These are phyloP conservation scores for Lochmaea capreae DNA, from an alignment of 2,888 invertebrate species.

Conservation along the genomic window DNA sequence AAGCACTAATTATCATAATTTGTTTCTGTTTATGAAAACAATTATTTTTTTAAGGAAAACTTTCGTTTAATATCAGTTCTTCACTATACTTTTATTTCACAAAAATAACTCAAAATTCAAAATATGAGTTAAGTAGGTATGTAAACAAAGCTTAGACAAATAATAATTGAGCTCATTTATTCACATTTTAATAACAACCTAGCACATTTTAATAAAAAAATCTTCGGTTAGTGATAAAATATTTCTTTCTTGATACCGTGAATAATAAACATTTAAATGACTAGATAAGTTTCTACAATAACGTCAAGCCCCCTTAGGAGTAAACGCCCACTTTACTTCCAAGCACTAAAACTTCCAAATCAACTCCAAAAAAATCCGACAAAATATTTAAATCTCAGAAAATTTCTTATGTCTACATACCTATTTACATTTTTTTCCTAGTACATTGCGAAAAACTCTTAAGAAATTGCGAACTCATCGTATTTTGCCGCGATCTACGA, in stretches of 20 bases:
- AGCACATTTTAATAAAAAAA: not conserved
- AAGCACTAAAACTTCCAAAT: constrained; percentile 7
- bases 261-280: constrained; percentile 5
- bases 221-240: not conserved
- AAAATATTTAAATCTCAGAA: not conserved
- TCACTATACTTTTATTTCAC: too few species aligned
- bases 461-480: constrained; percentile 34
- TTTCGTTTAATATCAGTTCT: too few species aligned
- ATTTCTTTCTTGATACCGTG: not conserved
- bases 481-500: constrained; percentile 48
- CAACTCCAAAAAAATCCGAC: constrained; percentile 3
- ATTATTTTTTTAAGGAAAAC: too few species aligned
- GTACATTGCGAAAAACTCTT: constrained; percentile 36
- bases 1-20: too few species aligned
- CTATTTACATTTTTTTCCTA: constrained; percentile 55
- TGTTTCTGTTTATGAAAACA: too few species aligned
- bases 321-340: constrained; percentile 58
- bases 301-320: constrained; percentile 39
- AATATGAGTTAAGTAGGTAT: too few species aligned
- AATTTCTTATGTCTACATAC: constrained; percentile 44
- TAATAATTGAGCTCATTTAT: not conserved
- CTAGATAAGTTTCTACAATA: constrained; percentile 24
- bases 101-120: too few species aligned
- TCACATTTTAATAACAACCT: not conserved
- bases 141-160: too few species aligned